phyloP scores from a whole-genome alignment of 2,113 vertebrate species.

The Erythrolamprus reginae region DNA sequence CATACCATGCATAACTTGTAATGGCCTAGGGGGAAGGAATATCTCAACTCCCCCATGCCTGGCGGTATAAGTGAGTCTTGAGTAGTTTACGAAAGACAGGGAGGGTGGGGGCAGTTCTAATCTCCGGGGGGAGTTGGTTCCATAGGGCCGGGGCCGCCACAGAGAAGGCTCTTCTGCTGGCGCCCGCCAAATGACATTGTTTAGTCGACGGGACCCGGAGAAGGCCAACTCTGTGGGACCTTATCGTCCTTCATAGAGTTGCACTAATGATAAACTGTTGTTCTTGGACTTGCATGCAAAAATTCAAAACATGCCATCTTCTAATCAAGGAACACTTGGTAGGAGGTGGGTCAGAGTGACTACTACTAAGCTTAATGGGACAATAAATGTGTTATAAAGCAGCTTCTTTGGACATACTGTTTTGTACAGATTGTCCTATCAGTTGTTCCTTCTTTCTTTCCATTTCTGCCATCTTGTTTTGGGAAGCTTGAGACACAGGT shows the following conservation, averaged over 20 bases:
- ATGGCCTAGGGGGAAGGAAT: no score
- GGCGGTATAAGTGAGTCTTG: no score
- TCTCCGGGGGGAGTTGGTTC: no score
- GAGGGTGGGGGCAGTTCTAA: no score
- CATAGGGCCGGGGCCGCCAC: no score
- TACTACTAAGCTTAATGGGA: not conserved
- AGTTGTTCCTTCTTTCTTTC: not conserved
- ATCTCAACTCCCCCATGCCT: no score
- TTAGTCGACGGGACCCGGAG: no score
- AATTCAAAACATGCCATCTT: not conserved
- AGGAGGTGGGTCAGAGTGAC: not conserved
- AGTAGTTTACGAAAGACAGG: no score
- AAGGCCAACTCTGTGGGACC: no score
- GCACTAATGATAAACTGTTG: not conserved
- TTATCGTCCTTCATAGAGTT: not conserved
- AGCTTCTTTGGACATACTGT: not conserved
- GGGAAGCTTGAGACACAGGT: not conserved
- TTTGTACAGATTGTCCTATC: not conserved
- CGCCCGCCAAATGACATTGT: no score
- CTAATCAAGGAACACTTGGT: not conserved
- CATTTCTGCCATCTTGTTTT: not conserved
- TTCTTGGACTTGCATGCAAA: not conserved
- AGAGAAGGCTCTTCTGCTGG: no score
- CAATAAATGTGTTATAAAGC: not conserved
- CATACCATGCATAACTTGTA: no score